Percentiles rank a stretch among this genome's conserved stretches.
These are phyloP conservation scores for Dryadula phaetusa DNA, from an alignment of 2,888 invertebrate genomes.

Conservation along the genomic window DNA sequence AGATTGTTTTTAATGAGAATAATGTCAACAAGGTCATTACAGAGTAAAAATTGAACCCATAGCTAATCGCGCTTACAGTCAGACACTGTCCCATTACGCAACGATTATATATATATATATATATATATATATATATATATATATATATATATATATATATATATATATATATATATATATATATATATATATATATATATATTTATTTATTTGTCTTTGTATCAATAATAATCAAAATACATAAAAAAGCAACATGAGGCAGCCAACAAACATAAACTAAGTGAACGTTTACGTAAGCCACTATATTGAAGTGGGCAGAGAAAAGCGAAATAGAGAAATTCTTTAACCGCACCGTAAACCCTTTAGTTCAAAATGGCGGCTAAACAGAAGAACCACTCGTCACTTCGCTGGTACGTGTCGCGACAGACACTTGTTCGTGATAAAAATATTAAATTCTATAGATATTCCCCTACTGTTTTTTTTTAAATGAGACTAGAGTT, in stretches of 20 bases:
- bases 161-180: too few species aligned
- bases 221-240: not conserved
- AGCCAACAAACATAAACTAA: conserved; percentile 27
- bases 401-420: conserved; percentile 59
- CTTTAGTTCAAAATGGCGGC: conserved; percentile 66
- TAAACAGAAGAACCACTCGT: conserved; percentile 59
- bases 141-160: too few species aligned
- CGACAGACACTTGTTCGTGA: conserved; percentile 58
- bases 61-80: too few species aligned
- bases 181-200: too few species aligned
- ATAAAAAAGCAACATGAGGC: not conserved
- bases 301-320: conserved; percentile 53
- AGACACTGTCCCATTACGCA: too few species aligned
- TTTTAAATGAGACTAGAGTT: conserved; percentile 26
- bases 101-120: too few species aligned
- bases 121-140: too few species aligned
- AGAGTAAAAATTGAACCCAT: too few species aligned
- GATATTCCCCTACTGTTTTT: conserved; percentile 35
- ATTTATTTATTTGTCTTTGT: too few species aligned
- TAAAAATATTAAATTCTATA: conserved; percentile 47
- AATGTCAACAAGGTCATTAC: too few species aligned
- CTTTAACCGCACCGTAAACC: conserved; percentile 56
- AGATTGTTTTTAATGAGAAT: too few species aligned
- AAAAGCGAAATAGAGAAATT: conserved; percentile 55
- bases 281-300: conserved; percentile 40